Evolutionary conservation across 2,797 vertebrate genomes (phyloP).

Genomic region (Cyprinodon diabolis): DNA sequence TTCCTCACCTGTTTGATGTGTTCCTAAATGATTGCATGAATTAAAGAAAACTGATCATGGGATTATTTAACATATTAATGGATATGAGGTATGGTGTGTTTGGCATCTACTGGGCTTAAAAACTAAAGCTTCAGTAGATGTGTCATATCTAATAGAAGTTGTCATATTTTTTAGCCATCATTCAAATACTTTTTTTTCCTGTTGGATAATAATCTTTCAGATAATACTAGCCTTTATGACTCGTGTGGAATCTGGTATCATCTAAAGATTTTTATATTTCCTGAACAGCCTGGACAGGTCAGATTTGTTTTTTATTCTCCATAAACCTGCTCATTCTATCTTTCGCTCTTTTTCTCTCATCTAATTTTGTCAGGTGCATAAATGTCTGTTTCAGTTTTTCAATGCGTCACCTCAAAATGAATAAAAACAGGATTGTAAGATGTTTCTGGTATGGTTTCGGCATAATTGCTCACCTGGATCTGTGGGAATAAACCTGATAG

Average conservation of each 20-base stretch:
- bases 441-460: conserved; percentile 12
- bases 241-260: conserved; percentile 9
- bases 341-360: conserved; percentile 39
- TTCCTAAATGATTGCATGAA: background rate
- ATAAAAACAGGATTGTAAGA: conserved; percentile 72
- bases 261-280: background rate
- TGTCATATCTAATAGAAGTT: background rate
- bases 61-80: background rate
- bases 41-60: background rate
- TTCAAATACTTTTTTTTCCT: background rate
- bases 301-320: conserved; percentile 26
- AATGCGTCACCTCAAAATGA: conserved; percentile 64
- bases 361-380: conserved; percentile 50
- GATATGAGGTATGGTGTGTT: background rate
- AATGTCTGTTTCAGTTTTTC: conserved; percentile 63
- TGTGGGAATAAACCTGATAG: background rate
- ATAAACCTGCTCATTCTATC: conserved; percentile 36
- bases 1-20: background rate
- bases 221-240: background rate
- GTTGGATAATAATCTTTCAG: background rate
- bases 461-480: background rate
- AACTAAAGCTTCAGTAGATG: background rate
- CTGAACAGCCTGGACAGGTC: conserved; percentile 12
- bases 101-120: background rate
- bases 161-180: conserved; percentile 8